phyloP scores from a whole-genome alignment of 1,140 invertebrate genomes.

The Aplysia californica region DNA sequence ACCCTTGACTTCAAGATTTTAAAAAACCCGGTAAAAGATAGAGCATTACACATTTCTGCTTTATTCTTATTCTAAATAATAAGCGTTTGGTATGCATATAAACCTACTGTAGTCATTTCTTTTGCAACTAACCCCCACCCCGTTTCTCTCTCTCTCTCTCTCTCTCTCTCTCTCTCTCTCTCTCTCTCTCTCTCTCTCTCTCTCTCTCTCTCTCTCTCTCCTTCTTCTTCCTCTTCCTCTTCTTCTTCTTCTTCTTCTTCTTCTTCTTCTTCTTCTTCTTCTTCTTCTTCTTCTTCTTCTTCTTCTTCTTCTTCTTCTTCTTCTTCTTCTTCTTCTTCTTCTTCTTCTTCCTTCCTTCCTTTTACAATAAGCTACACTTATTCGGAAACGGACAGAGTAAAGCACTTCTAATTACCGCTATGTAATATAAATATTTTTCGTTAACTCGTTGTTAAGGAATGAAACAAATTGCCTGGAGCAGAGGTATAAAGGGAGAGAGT shows the following conservation, averaged over 20 bases:
- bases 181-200: background rate
- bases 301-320: background rate
- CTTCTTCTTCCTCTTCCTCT: background rate
- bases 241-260: background rate
- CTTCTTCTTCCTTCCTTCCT: background rate
- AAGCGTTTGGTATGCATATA: background rate
- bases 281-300: background rate
- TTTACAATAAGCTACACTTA: background rate
- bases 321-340: background rate
- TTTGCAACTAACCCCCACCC: background rate
- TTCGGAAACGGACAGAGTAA: too few relatives aligned
- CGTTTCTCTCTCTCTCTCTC: too few relatives aligned
- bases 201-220: background rate
- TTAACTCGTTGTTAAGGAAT: too few relatives aligned
- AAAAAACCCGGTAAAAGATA: background rate
- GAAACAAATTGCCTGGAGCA: too few relatives aligned
- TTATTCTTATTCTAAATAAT: background rate
- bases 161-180: too few relatives aligned
- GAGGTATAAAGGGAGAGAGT: too few relatives aligned
- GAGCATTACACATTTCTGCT: background rate
- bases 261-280: background rate
- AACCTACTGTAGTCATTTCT: background rate
- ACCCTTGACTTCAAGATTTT: constrained; percentile 51
- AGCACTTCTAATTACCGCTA: too few relatives aligned
- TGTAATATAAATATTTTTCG: too few relatives aligned